Evolutionary conservation across 2,113 vertebrate species (phyloP), one percentile per base, ranked within the genome.

Genomic region (Ictalurus furcatus): DNA sequence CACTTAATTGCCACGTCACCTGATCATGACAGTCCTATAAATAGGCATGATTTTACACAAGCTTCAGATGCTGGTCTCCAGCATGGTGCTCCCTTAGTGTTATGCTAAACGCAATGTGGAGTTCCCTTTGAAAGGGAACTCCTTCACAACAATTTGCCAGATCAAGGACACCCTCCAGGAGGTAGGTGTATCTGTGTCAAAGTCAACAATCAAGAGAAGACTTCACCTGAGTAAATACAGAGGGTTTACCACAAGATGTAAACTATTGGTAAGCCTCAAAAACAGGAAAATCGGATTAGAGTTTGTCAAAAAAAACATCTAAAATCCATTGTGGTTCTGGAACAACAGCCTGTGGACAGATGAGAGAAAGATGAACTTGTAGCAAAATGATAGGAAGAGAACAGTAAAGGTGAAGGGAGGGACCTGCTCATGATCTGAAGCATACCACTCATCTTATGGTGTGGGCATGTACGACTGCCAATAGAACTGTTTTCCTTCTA

Each of bases 21-120:
- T 44, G 40, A 44, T 44, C 40, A 44, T 44, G 40, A 3, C 40
- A 6, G 5, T 2, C 40, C 40, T 44, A 44, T 44, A 44, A 44
- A 44, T 44, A 44, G 40, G 5, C 5, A 44, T 44, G 4, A 44
- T 6, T 44, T 44, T 44, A 44, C 40, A 44, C 40, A 44, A 44
- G 40, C 4, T 44, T 44, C 0, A 44, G 3, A 6, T 44, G 40
- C 40, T 4, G 0, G 3, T 40, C 40, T 0, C 4, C 0, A 0
- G 5, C 40, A 44, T 6, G 5, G 40, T 4, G 5, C 40, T 44
- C 40, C 40, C 40, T 6, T 44, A 44, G 40, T 44, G 40, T 44
- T 44, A 44, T 44, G 3, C 40, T 44, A 6, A 44, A 44, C 4
- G 40, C 40, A 44, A 44, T 6, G 5, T 44, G 40, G 40, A 44